Conservation (phyloP, 2,113 vertebrate genomes). For the Mustelus asterias region DNA sequence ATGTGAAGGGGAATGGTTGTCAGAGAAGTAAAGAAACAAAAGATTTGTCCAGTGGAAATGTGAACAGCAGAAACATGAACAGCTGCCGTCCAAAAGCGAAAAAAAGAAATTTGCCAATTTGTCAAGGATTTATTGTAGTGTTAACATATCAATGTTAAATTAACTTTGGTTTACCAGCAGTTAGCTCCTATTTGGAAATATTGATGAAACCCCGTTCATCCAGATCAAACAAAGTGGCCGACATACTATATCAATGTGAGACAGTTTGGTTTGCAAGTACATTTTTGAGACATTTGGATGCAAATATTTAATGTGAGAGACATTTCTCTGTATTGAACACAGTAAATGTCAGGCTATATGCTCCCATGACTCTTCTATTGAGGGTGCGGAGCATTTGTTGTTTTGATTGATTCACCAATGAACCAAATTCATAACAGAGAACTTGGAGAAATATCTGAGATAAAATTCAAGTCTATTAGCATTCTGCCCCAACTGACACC, state of each 20-base stretch:
- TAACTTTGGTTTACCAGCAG: not conserved
- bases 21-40: no score
- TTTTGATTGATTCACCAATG: not conserved
- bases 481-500: not conserved
- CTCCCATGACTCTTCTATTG: not conserved
- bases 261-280: not conserved
- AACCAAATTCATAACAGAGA: not conserved
- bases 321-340: no score
- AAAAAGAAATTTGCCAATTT: not conserved
- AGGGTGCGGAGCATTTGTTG: not conserved
- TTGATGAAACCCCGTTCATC: not conserved
- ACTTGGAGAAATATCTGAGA: not conserved
- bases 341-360: no score
- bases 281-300: not conserved
- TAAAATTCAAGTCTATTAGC: not conserved
- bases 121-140: not conserved
- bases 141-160: not conserved
- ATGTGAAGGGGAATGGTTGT: no score
- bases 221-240: not conserved
- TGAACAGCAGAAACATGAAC: no score
- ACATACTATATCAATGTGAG: not conserved
- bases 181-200: not conserved
- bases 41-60: no score
- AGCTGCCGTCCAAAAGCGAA: no score
- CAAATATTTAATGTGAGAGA: not conserved